These are phyloP conservation scores for Acanthosepion esculentum DNA, from an alignment of 2,888 invertebrate species.

Conservation along the genomic window DNA sequence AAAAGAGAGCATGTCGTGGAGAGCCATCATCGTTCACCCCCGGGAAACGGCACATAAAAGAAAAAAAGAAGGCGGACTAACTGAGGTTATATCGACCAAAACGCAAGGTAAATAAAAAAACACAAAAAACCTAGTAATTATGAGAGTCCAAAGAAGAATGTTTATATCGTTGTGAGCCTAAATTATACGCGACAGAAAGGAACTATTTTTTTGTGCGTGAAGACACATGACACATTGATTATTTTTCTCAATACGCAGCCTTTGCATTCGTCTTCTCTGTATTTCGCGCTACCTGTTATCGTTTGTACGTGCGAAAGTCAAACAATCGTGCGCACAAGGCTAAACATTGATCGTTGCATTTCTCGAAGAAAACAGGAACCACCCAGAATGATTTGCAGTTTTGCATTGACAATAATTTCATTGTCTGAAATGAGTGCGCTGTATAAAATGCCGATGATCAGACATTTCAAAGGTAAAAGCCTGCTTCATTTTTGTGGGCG, in stretches of 20 bases:
- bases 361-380: background rate
- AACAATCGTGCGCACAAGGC: background rate
- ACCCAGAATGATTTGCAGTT: background rate
- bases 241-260: background rate
- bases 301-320: background rate
- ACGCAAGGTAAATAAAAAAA: too few species aligned
- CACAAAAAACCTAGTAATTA: too few species aligned
- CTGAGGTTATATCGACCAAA: too few species aligned
- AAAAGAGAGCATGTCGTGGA: too few species aligned
- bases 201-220: background rate
- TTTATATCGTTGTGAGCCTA: background rate
- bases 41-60: too few species aligned
- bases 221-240: background rate
- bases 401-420: background rate
- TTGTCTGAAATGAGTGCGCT: background rate
- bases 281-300: background rate
- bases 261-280: background rate
- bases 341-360: background rate
- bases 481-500: background rate
- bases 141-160: background rate
- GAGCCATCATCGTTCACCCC: too few species aligned
- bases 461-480: background rate
- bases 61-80: too few species aligned
- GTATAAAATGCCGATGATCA: background rate
- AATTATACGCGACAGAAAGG: background rate